Percentiles rank a stretch among this genome's conserved stretches.
phyloP scores from a whole-genome alignment of 2,888 invertebrate genomes.

The Phymatocera aterrima region DNA sequence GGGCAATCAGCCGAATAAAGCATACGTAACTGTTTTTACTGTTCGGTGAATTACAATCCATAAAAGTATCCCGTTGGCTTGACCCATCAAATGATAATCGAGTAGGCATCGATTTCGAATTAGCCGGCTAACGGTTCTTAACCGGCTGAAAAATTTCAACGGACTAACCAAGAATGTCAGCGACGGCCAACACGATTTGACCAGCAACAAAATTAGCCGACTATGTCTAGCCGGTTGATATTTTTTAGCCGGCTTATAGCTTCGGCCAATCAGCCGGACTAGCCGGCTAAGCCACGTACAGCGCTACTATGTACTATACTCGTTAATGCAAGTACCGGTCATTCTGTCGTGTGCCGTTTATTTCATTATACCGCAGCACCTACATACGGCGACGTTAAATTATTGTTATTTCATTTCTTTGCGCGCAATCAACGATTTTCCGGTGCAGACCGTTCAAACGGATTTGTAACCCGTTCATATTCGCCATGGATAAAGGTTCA shows the following conservation, averaged over 20 bases:
- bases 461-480: constrained; percentile 3
- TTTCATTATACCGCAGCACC: background rate
- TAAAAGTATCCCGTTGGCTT: background rate
- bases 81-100: background rate
- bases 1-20: background rate
- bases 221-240: too few species aligned
- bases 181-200: too few species aligned
- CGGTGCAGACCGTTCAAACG: background rate
- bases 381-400: background rate
- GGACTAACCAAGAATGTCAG: too few species aligned
- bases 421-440: background rate
- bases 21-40: background rate
- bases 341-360: constrained; percentile 1
- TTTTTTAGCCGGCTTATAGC: too few species aligned
- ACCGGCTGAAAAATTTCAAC: too few species aligned
- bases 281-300: too few species aligned
- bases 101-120: background rate
- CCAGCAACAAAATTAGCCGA: too few species aligned
- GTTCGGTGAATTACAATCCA: background rate
- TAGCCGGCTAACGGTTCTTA: too few species aligned
- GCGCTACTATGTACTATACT: background rate
- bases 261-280: too few species aligned
- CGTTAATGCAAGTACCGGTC: constrained; percentile 1
- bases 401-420: background rate
- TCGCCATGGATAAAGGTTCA: background rate